A percentile compares a stretch with the other conserved stretches of the same genome.
phyloP scores from a whole-genome alignment of 2,888 invertebrate species.

The Eristalis tenax region DNA sequence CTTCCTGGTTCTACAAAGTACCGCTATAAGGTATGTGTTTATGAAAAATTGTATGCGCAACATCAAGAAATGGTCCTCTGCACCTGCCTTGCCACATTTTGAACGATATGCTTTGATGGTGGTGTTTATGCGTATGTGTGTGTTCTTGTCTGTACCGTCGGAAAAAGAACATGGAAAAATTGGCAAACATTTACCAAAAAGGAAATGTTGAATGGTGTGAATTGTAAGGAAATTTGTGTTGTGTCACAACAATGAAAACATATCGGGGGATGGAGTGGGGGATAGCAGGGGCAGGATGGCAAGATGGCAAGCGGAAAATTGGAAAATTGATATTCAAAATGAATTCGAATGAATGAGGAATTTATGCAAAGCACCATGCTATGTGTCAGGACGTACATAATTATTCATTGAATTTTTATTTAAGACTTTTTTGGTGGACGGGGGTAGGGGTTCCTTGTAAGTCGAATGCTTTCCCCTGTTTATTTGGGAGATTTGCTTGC shows the following conservation, averaged over 20 bases:
- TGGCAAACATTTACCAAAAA: conserved; percentile 61
- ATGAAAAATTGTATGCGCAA: conserved; percentile 31
- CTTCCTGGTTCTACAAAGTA: neutral
- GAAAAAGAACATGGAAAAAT: conserved; percentile 42
- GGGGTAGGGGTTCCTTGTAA: neutral
- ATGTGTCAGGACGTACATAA: conserved; percentile 58
- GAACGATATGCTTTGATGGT: neutral
- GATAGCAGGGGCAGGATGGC: neutral
- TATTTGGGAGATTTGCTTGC: neutral
- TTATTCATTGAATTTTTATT: conserved; percentile 63
- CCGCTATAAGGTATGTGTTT: conserved; percentile 34
- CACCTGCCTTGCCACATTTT: conserved; percentile 28
- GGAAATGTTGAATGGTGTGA: conserved; percentile 44
- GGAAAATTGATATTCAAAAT: conserved; percentile 72
- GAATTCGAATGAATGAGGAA: conserved; percentile 60
- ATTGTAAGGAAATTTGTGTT: conserved; percentile 61
- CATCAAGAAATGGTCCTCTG: neutral
- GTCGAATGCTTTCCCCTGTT: neutral
- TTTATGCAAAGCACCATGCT: conserved; percentile 68
- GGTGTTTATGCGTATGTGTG: neutral
- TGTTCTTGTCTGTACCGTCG: neutral
- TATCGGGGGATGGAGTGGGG: neutral
- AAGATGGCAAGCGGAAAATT: conserved; percentile 68
- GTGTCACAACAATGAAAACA: conserved; percentile 32
- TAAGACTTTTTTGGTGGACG: neutral